Base-by-base conservation (phyloP, 2,888 invertebrate genomes). In the Mimas tiliae region DNA sequence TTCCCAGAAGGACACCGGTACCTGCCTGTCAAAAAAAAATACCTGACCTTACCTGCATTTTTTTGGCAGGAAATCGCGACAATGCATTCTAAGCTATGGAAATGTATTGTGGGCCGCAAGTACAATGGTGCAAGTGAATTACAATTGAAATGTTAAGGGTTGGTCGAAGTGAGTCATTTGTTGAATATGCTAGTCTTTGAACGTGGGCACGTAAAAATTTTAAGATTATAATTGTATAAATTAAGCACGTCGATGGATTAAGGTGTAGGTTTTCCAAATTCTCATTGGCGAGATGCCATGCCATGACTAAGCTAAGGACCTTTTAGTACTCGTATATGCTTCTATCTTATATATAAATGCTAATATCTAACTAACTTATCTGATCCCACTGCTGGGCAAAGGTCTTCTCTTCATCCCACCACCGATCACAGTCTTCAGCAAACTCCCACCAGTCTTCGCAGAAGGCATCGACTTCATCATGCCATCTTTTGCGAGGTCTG, bases 11-110 rank as follows among this genome's bases (percentile, higher is more conserved):
- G 83, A 81, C 80, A 75, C 66, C 19, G 52, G 67, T 67, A 67
- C 67, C 67, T 67, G 85, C 84, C 85, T 83, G 74, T 75, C 4
- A 3, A 85, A 86, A 86, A 86, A 83, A 80, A 81, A 83, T 87
- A 85, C 83, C 83, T 83, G 86, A 86, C 86, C 89, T 86, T 82
- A 74, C 67, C 69, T 71, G 81, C 80, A 79, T 74, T 74, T 70
- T 75, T 85, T 80, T 74, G 77, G 78, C 88, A 92, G 90, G 91
- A 90, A 89, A 89, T 87, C 76, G 83, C 82, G 85, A 90, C 91
- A 91, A 90, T 86, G 70, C 78, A 12, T 58, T 42, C 58, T 67
- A 55, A 48, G 71, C 77, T 78, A 81, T 80, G 87, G 86, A 85
- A 88, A 83, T 73, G 78, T 72, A 42, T 58, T 58, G 58, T 58